Evolutionary conservation across 2,797 vertebrate species (phyloP), one percentile per base, ranked within the genome.

Genomic region (Heliangelus exortis): DNA sequence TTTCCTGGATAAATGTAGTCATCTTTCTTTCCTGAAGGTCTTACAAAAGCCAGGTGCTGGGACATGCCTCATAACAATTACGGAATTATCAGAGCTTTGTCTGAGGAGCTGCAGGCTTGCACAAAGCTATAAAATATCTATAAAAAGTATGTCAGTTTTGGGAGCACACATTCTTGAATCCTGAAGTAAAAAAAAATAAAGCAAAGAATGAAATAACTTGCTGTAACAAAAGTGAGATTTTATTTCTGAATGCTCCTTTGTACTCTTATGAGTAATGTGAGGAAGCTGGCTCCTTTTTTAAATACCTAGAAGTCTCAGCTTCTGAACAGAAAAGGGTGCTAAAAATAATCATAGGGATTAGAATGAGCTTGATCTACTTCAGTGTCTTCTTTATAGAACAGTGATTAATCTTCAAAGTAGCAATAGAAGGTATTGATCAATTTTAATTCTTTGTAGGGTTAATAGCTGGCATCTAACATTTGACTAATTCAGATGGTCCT

Each of bases 251-350:
- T 53, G 7, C 4, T 63, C 19, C 34, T 91, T 81, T 53, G 7
- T 63, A 22, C 6, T 65, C 6, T 45, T 51, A 33, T 23, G 5
- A 63, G 23, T 14, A 55, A 54, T 4, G 3, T 36, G 50, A 89
- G 19, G 14, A 68, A 54, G 26, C 12, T 2, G 1, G 6, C 12
- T 43, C 5, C 4, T 50, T 54, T 85, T 51, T 1, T 1, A 12
- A 65, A 22, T 39, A 54, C 10, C 23, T 59, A 33, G 11, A 53
- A 66, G 10, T 54, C 7, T 63, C 48, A 22, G 3, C 2, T 54
- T 80, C 29, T 65, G 29, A 59, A 47, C 4, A 47, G 25, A 72
- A 67, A 79, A 55, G 2, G 1, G 1, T 31, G 10, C 8, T 69
- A 87, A 66, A 87, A 78, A 21, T 59, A 67, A 43, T 54, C 7